These are phyloP conservation scores for Streptopelia turtur DNA, from an alignment of 2,797 vertebrate genomes.

Conservation along the genomic window DNA sequence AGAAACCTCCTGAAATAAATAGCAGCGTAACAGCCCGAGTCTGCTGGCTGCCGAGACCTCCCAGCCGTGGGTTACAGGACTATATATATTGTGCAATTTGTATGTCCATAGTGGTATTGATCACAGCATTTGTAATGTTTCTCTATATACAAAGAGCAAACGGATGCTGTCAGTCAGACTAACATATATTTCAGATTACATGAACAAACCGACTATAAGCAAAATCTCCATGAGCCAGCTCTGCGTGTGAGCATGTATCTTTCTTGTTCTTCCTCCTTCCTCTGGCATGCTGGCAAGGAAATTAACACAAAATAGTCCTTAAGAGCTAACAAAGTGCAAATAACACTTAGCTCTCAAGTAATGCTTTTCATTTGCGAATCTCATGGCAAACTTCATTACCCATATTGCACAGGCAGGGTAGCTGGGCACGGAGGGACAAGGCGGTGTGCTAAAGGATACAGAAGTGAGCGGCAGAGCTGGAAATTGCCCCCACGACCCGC, in stretches of 20 bases:
- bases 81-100: not conserved
- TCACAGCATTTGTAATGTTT: slow-evolving; percentile 36
- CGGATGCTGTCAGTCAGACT: slow-evolving; percentile 40
- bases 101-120: slow-evolving; percentile 14
- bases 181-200: slow-evolving; percentile 36
- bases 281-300: not conserved
- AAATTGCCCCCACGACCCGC: not conserved
- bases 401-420: not conserved
- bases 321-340: slow-evolving; percentile 15
- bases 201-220: slow-evolving; percentile 7
- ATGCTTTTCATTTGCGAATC: not conserved
- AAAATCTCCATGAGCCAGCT: not conserved
- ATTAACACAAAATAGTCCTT: slow-evolving; percentile 17
- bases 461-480: not conserved
- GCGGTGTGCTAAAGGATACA: not conserved
- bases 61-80: not conserved
- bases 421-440: not conserved
- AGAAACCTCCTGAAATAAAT: not conserved
- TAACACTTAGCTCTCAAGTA: not conserved
- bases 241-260: not conserved
- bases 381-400: not conserved
- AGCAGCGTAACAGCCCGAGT: not conserved
- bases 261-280: not conserved
- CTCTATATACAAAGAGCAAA: slow-evolving; percentile 40
- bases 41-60: not conserved